phyloP scores from a whole-genome alignment of 2,797 vertebrate genomes.

The Serranus cabrilla region DNA sequence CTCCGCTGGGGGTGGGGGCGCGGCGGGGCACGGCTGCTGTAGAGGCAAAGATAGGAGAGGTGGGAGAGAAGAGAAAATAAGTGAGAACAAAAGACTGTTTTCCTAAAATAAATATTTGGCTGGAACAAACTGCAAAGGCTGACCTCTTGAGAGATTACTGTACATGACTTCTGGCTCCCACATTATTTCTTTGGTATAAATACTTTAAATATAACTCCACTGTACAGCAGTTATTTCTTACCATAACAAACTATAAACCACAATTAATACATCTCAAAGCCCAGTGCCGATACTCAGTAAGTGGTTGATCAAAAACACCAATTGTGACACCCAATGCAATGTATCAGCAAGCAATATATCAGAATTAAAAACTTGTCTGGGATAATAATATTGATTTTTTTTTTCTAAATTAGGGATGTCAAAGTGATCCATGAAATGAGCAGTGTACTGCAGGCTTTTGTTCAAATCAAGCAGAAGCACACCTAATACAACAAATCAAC shows the following conservation, averaged over 20 bases:
- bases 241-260: neutral
- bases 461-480: too few relatives aligned
- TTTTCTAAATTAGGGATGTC: too few relatives aligned
- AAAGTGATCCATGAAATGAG: too few relatives aligned
- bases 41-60: slow-evolving; percentile 10
- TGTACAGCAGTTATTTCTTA: neutral
- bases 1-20: slow-evolving; percentile 87
- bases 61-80: neutral
- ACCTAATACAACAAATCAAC: too few relatives aligned
- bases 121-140: neutral
- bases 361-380: neutral
- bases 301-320: neutral
- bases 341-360: neutral
- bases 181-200: neutral
- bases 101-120: neutral
- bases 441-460: too few relatives aligned
- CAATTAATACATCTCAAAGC: slow-evolving; percentile 10
- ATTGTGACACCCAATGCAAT: neutral
- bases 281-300: neutral
- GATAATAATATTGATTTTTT: neutral
- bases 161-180: neutral
- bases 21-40: slow-evolving; percentile 88
- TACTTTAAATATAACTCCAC: neutral
- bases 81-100: neutral
- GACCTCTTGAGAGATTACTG: neutral